These are phyloP conservation scores for Coronaproctus castanopsis DNA, from an alignment of 2,888 invertebrate genomes.

Conservation along the genomic window DNA sequence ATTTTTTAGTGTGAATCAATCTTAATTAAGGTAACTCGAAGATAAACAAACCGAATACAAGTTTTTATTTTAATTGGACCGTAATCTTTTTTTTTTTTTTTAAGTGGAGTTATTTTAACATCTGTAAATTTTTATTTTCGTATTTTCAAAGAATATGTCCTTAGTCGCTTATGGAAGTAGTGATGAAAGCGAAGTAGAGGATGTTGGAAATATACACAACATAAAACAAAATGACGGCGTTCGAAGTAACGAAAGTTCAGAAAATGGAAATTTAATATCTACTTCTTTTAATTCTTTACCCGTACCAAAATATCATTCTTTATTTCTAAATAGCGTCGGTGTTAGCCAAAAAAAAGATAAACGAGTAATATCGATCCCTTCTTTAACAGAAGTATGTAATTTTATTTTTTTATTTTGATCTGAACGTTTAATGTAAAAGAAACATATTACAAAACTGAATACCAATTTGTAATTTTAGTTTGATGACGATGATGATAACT, in stretches of 20 bases:
- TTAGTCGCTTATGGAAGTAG: slow-evolving; percentile 15
- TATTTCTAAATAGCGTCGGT: background rate
- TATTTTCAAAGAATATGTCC: no score
- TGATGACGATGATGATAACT: slow-evolving; percentile 9
- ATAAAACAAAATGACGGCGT: background rate
- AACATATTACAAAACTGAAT: no score
- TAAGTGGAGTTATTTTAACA: no score
- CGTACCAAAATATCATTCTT: slow-evolving; percentile 2
- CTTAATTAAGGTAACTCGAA: no score
- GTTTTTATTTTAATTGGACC: no score
- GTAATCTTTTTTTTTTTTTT: no score
- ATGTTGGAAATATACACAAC: background rate
- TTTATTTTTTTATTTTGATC: background rate
- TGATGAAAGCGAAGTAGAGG: slow-evolving; percentile 11
- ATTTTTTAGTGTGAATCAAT: no score
- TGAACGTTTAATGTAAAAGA: background rate
- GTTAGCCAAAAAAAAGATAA: slow-evolving; percentile 1
- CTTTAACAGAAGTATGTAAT: slow-evolving; percentile 3
- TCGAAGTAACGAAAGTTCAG: background rate
- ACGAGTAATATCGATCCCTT: slow-evolving; percentile 9
- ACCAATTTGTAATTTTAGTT: no score
- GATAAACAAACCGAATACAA: no score
- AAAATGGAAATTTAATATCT: background rate
- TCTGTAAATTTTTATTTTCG: no score
- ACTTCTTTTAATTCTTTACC: background rate